phyloP scores from a whole-genome alignment of 30 jellyfish, hydroid and myxozoan genomes.

The Sanderia malayensis region DNA sequence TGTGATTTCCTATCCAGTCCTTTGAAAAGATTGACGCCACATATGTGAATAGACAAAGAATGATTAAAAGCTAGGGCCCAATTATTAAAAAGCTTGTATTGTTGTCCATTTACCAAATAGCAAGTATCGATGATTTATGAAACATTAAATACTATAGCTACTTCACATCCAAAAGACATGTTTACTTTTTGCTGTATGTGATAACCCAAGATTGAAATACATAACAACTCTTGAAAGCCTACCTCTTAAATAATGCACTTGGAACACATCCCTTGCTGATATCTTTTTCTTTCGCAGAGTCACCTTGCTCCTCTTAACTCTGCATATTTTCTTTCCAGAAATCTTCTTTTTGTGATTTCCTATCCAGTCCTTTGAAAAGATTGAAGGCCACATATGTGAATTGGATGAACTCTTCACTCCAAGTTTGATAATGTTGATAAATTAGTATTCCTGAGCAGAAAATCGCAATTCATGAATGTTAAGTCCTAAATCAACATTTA shows the following conservation, averaged over 20 bases:
- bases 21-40: conserved; percentile 19
- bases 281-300: conserved; percentile 28
- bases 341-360: conserved; percentile 30
- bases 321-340: conserved; percentile 17
- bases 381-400: conserved; percentile 17
- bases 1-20: conserved; percentile 36
- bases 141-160: conserved; percentile 4
- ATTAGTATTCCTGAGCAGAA: conserved; percentile 8
- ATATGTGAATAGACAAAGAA: conserved; percentile 6
- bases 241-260: conserved; percentile 33
- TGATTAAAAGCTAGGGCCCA: conserved; percentile 8
- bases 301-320: conserved; percentile 31
- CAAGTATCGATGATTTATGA: conserved; percentile 7
- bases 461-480: background rate
- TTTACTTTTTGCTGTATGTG: conserved; percentile 7
- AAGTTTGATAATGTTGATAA: conserved; percentile 7
- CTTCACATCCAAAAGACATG: conserved; percentile 7
- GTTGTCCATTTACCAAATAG: conserved; percentile 6
- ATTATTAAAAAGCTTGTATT: background rate
- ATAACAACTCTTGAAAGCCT: conserved; percentile 20
- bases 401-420: conserved; percentile 6
- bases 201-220: background rate
- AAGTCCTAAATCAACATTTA: conserved; percentile 1
- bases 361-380: conserved; percentile 31
- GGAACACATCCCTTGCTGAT: conserved; percentile 35